phyloP scores from a whole-genome alignment of 2,888 invertebrate genomes.

The Oegoconia quadripuncta region DNA sequence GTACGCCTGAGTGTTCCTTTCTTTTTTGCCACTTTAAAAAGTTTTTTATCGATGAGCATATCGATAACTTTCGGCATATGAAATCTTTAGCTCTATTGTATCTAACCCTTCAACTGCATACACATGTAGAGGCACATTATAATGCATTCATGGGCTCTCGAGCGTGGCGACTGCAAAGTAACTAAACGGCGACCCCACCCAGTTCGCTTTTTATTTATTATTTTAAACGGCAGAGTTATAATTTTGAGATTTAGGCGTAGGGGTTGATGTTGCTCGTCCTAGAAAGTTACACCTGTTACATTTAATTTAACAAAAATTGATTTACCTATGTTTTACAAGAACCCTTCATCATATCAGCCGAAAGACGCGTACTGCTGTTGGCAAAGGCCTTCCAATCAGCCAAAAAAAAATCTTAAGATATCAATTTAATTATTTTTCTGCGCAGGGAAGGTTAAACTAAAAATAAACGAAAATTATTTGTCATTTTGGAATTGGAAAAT shows the following conservation, averaged over 20 bases:
- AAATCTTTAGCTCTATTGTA: neutral
- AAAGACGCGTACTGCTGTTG: neutral
- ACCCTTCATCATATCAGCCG: neutral
- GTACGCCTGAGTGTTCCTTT: no score
- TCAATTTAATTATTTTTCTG: no score
- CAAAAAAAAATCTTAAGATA: no score
- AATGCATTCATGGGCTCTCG: constrained; percentile 75
- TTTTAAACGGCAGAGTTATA: constrained; percentile 61
- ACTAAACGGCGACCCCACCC: constrained; percentile 53
- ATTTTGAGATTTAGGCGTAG: constrained; percentile 38
- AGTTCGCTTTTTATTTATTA: constrained; percentile 57
- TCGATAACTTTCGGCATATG: constrained; percentile 12
- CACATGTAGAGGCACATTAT: constrained; percentile 49
- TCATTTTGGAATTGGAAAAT: no score
- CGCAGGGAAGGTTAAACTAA: no score
- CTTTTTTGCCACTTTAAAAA: no score
- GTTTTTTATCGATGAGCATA: constrained; percentile 16
- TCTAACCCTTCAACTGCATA: constrained; percentile 50
- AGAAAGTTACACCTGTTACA: constrained; percentile 2
- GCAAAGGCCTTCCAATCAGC: no score
- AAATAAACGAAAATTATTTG: no score
- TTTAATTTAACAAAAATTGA: neutral
- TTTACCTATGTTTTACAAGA: neutral
- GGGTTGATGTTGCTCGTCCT: constrained; percentile 4
- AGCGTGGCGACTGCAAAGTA: constrained; percentile 72